Evolutionary conservation across 2,113 vertebrate genomes (phyloP), one percentile per base, ranked within the genome.

Genomic region (Galemys pyrenaicus): DNA sequence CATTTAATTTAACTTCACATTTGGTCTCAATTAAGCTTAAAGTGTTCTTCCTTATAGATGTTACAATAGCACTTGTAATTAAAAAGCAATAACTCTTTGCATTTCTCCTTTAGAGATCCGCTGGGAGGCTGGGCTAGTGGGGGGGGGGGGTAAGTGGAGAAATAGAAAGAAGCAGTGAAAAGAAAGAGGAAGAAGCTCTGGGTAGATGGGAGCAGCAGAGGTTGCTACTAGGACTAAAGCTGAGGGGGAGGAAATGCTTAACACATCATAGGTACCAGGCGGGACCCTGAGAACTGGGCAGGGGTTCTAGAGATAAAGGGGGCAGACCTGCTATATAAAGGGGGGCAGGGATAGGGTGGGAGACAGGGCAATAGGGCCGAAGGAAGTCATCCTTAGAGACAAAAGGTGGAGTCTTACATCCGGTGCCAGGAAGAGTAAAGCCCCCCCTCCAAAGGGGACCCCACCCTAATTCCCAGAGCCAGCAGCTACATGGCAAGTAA

Each of bases 1-100:
- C 97, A 96, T 97, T 97, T 97, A 97, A 97, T 97, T 97, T 97
- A 97, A 97, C 96, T 97, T 97, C 96, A 96, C 97, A 97, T 97
- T 97, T 96, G 96, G 95, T 97, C 97, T 97, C 97, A 97, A 97
- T 97, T 97, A 97, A 96, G 94, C 96, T 96, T 94, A 95, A 96
- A 97, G 96, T 92, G 97, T 93, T 96, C 96, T 94, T 97, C 96
- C 96, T 97, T 90, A 95, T 96, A 97, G 95, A 97, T 97, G 97
- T 92, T 94, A 96, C 96, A 96, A 96, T 96, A 96, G 96, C 96
- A 93, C 85, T 94, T 96, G 93, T 97, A 97, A 97, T 97, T 97
- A 97, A 97, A 97, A 97, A 93, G 96, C 95, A 96, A 86, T 97
- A 97, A 97, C 80, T 97, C 96, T 96, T 96, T 74, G 87, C 68